A percentile compares a stretch with the other conserved stretches of the same genome.
Evolutionary conservation across 2,113 vertebrate genomes (phyloP).

Genomic region (Hemibagrus wyckioides): DNA sequence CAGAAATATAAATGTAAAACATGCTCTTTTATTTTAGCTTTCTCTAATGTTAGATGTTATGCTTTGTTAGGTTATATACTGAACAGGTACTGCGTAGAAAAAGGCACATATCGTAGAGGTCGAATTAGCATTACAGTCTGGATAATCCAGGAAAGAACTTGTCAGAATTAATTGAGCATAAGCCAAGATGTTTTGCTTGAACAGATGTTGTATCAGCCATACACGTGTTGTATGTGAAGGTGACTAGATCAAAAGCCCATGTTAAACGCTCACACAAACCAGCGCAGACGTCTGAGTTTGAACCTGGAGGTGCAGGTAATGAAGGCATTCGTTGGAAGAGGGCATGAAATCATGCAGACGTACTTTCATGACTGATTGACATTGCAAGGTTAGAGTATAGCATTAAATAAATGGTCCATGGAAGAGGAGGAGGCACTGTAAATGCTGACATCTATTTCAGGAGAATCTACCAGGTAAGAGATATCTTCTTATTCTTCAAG

Average conservation of each 20-base stretch:
- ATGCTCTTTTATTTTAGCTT: not conserved
- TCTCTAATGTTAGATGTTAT: not conserved
- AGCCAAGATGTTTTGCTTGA: conserved; percentile 1
- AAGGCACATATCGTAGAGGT: not conserved
- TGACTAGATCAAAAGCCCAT: conserved; percentile 28
- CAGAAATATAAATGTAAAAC: not conserved
- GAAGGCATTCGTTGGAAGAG: conserved; percentile 49
- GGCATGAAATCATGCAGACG: conserved; percentile 62
- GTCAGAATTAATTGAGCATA: conserved; percentile 31
- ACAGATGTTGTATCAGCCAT: conserved; percentile 18
- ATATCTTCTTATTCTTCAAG: conserved; percentile 12
- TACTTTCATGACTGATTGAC: conserved; percentile 69
- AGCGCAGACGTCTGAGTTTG: not conserved
- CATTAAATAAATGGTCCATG: conserved; percentile 69
- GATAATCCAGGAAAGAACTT: not conserved
- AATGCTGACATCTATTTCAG: conserved; percentile 48
- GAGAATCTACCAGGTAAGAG: conserved; percentile 13
- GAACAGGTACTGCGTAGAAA: conserved; percentile 8
- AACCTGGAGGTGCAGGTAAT: conserved; percentile 60
- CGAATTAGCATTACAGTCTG: conserved; percentile 7
- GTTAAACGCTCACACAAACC: not conserved
- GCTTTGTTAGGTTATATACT: not conserved
- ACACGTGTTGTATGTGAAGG: conserved; percentile 1
- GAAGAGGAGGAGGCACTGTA: conserved; percentile 49
- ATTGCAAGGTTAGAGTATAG: conserved; percentile 68